Conservation (phyloP, 2,797 vertebrate species). For the Cossypha caffra region DNA sequence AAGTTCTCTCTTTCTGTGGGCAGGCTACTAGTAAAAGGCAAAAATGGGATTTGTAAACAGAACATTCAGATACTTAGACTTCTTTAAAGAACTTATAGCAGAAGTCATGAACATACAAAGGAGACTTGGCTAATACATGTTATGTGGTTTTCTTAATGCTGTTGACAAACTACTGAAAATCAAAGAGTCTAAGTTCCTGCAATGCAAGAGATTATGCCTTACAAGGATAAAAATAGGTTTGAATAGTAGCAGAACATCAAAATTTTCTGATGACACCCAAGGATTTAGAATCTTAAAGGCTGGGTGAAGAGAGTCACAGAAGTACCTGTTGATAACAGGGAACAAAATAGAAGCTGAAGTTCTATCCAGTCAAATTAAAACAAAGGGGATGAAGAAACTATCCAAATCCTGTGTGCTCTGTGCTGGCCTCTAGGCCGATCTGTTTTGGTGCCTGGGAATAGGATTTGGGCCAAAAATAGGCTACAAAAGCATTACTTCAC, state of each 20-base stretch:
- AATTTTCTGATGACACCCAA: background rate
- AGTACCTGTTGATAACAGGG: background rate
- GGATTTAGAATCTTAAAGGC: background rate
- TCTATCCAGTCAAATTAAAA: background rate
- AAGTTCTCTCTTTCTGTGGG: background rate
- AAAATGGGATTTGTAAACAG: background rate
- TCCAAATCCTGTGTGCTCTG: background rate
- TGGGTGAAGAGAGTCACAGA: background rate
- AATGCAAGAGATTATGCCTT: background rate
- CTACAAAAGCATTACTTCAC: background rate
- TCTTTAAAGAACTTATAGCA: background rate
- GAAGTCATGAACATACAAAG: background rate
- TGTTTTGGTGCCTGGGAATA: background rate
- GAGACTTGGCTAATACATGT: background rate
- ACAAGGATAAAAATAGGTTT: background rate
- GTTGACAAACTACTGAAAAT: background rate
- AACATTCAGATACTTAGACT: background rate
- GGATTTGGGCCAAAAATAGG: background rate
- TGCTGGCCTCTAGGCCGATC: background rate
- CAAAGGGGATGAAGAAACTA: background rate
- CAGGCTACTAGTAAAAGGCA: background rate
- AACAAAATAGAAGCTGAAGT: background rate
- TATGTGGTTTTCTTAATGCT: background rate
- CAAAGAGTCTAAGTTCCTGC: background rate
- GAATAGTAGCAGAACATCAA: background rate